A percentile compares a stretch with the other conserved stretches of the same genome.
These are phyloP conservation scores for Cyphomyrus discorhynchus DNA, from an alignment of 2,113 vertebrate genomes.

Conservation along the genomic window DNA sequence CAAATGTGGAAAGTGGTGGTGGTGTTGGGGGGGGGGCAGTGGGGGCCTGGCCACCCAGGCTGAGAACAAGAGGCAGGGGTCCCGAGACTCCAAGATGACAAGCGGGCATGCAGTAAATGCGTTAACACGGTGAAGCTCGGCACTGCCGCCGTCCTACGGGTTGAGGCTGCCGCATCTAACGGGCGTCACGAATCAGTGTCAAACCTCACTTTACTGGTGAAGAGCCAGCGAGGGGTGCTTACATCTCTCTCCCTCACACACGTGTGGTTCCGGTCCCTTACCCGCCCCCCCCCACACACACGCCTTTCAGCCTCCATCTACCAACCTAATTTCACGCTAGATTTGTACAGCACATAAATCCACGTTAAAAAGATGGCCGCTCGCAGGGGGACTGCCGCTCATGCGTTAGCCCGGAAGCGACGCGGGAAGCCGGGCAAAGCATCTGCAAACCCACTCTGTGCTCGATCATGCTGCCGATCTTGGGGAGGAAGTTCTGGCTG, in stretches of 20 bases:
- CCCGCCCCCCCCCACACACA: not conserved
- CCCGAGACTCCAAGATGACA: not conserved
- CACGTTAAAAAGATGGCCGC: not conserved
- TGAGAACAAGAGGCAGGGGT: not conserved
- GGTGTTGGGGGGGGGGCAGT: not conserved
- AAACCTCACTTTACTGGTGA: not conserved
- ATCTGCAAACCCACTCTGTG: slow-evolving; percentile 74
- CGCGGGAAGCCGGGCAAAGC: no score
- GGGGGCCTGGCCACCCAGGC: not conserved
- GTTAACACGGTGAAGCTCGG: not conserved
- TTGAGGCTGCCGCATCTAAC: not conserved
- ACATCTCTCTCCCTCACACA: not conserved
- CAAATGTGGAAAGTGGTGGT: not conserved
- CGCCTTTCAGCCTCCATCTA: slow-evolving; percentile 12
- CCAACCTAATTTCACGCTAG: slow-evolving; percentile 1
- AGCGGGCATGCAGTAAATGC: not conserved
- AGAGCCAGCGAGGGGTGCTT: not conserved
- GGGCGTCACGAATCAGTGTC: no score
- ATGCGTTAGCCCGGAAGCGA: no score
- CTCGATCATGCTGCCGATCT: slow-evolving; percentile 95
- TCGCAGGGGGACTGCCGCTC: not conserved
- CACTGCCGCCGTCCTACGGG: not conserved
- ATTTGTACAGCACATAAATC: slow-evolving; percentile 4
- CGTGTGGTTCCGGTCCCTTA: not conserved
- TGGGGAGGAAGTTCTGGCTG: slow-evolving; percentile 92